Conservation (phyloP, 2,888 invertebrate genomes). For the Mallateleia sp. region DNA sequence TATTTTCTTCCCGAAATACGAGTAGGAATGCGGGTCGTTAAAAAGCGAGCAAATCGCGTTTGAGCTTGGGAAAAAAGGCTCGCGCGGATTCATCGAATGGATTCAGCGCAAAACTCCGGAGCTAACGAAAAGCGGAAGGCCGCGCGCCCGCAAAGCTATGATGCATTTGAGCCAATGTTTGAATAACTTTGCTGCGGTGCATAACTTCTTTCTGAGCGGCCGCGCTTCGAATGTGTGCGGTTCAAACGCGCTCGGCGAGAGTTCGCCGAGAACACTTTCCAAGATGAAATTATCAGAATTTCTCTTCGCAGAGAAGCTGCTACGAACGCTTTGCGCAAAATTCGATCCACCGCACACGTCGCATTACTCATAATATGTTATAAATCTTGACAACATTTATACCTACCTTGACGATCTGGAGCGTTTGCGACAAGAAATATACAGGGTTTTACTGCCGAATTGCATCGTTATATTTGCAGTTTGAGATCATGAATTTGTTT, state of each 20-base stretch:
- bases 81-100: slow-evolving; percentile 39
- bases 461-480: too few relatives aligned
- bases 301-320: slow-evolving; percentile 40
- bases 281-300: slow-evolving; percentile 65
- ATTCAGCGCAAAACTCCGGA: slow-evolving; percentile 28
- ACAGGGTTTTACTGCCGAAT: too few relatives aligned
- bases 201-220: slow-evolving; percentile 56
- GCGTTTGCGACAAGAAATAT: too few relatives aligned
- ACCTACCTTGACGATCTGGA: too few relatives aligned
- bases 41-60: slow-evolving; percentile 19
- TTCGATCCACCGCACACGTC: slow-evolving; percentile 34
- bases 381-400: not conserved
- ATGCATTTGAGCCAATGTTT: slow-evolving; percentile 61
- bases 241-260: slow-evolving; percentile 54
- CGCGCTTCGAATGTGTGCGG: slow-evolving; percentile 30
- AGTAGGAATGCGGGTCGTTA: not conserved
- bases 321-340: slow-evolving; percentile 28
- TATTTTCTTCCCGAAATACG: not conserved
- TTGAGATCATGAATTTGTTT: too few relatives aligned
- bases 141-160: slow-evolving; percentile 12
- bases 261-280: slow-evolving; percentile 54
- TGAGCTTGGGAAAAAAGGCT: not conserved
- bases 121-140: slow-evolving; percentile 47
- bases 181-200: slow-evolving; percentile 66
- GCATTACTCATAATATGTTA: slow-evolving; percentile 19